These are phyloP conservation scores for Lithophane leautieri DNA, from an alignment of 2,888 invertebrate genomes.

Conservation along the genomic window DNA sequence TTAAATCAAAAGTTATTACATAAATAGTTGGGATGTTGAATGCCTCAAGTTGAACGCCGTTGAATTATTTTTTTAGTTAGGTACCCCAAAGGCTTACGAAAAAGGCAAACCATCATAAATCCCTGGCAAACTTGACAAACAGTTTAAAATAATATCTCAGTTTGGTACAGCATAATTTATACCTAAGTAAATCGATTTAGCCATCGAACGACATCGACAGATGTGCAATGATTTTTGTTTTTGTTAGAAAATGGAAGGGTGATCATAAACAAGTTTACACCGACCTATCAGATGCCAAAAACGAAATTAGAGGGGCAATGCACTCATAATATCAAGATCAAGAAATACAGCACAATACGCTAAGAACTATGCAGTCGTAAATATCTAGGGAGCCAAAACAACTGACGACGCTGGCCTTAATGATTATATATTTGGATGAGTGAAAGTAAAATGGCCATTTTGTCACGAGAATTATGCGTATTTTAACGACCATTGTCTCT, in stretches of 20 bases:
- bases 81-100: background rate
- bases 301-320: background rate
- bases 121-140: background rate
- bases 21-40: background rate
- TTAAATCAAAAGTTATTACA: no score
- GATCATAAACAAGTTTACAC: background rate
- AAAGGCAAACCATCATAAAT: background rate
- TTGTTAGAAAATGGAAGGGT: background rate
- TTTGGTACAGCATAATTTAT: background rate
- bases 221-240: conserved; percentile 1
- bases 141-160: background rate
- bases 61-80: background rate
- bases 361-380: background rate
- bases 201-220: background rate
- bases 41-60: background rate
- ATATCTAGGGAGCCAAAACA: conserved; percentile 30
- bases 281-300: conserved; percentile 12
- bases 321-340: conserved; percentile 30
- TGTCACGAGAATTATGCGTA: background rate
- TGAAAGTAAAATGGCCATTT: conserved; percentile 7
- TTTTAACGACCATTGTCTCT: background rate
- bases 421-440: conserved; percentile 14
- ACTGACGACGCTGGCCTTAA: background rate
- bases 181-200: background rate
- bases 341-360: conserved; percentile 17